phyloP scores from a whole-genome alignment of 2,113 vertebrate genomes.

The Gila orcuttii region DNA sequence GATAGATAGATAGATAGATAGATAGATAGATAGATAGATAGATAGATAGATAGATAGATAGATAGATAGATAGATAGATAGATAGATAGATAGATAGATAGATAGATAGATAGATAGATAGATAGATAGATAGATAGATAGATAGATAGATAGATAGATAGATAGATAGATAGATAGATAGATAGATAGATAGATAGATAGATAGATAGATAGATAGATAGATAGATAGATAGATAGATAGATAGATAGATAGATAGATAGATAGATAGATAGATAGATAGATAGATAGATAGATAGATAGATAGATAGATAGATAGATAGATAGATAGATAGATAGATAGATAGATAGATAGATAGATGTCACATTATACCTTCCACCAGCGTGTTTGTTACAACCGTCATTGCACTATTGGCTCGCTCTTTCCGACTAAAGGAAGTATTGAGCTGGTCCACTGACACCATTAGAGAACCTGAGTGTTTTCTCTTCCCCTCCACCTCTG shows the following conservation, averaged over 20 bases:
- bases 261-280: background rate
- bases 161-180: background rate
- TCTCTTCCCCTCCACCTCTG: conserved; percentile 92
- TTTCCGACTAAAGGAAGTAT: conserved; percentile 90
- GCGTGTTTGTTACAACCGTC: conserved; percentile 94
- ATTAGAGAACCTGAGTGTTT: conserved; percentile 93
- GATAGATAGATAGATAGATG: background rate
- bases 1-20: background rate
- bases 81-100: too few relatives aligned
- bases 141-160: too few relatives aligned
- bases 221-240: background rate
- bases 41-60: background rate
- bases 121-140: too few relatives aligned
- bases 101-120: too few relatives aligned
- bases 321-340: background rate
- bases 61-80: too few relatives aligned
- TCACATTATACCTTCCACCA: conserved; percentile 85
- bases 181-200: too few relatives aligned
- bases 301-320: too few relatives aligned
- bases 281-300: background rate
- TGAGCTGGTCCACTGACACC: conserved; percentile 96
- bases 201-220: too few relatives aligned
- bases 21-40: too few relatives aligned
- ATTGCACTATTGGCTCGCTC: conserved; percentile 94
- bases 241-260: too few relatives aligned